Conservation (phyloP, 2,888 invertebrate species). For the Hanleya hanleyi region DNA sequence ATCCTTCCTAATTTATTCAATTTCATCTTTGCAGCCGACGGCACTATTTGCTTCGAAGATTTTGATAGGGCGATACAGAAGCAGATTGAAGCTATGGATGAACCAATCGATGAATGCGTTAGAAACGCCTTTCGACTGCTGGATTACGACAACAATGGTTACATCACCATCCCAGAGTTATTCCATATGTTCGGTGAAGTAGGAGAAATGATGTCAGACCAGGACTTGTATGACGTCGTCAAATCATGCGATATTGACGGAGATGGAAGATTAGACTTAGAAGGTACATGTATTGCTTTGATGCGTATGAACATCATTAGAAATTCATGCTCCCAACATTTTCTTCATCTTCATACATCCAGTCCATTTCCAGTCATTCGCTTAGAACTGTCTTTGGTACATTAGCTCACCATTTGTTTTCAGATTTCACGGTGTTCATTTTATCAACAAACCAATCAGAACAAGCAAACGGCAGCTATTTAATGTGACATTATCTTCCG, state of each 20-base stretch:
- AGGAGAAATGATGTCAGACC: background rate
- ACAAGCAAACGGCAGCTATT: too few species aligned
- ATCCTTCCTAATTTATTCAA: too few species aligned
- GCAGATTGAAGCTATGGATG: background rate
- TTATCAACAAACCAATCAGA: too few species aligned
- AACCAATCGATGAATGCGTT: constrained; percentile 1
- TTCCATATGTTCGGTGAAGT: background rate
- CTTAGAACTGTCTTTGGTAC: too few species aligned
- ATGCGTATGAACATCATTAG: too few species aligned
- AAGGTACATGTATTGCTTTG: too few species aligned
- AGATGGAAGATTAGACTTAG: background rate
- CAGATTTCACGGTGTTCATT: too few species aligned
- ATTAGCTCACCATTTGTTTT: too few species aligned
- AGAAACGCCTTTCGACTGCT: background rate
- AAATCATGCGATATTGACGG: background rate
- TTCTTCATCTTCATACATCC: too few species aligned
- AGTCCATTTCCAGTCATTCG: too few species aligned
- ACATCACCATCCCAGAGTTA: constrained; percentile 9
- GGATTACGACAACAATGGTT: constrained; percentile 1
- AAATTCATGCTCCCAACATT: too few species aligned
- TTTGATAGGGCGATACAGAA: background rate
- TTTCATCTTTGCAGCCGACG: background rate
- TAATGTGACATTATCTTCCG: too few species aligned
- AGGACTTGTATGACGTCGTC: background rate
- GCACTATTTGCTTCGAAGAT: background rate